phyloP scores from a whole-genome alignment of 2,888 invertebrate species.

The Trichacis sp. region DNA sequence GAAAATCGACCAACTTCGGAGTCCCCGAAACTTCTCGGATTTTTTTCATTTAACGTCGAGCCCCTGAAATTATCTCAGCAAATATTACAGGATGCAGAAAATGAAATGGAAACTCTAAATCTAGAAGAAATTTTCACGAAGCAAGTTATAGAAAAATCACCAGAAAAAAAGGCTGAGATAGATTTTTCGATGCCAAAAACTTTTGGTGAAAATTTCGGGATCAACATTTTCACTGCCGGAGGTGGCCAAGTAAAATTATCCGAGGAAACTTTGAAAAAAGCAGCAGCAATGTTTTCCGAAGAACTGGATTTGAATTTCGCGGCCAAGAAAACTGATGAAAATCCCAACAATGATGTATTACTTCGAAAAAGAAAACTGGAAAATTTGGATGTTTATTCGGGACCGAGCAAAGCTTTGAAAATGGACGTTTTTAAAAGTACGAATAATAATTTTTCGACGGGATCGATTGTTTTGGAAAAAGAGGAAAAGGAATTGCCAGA shows the following conservation, averaged over 20 bases:
- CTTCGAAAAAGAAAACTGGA: neutral
- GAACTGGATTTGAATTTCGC: neutral
- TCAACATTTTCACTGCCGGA: slow-evolving; percentile 32
- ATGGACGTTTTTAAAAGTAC: neutral
- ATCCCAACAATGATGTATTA: neutral
- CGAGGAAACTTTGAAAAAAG: slow-evolving; percentile 62
- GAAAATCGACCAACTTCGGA: too few relatives aligned
- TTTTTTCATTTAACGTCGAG: too few relatives aligned
- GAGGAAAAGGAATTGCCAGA: slow-evolving; percentile 2
- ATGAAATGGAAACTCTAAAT: too few relatives aligned
- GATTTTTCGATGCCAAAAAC: too few relatives aligned
- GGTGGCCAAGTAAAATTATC: slow-evolving; percentile 42
- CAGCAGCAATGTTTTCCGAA: slow-evolving; percentile 42
- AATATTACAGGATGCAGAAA: too few relatives aligned
- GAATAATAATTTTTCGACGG: neutral
- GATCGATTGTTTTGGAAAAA: neutral
- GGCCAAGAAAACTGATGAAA: neutral
- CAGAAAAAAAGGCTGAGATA: too few relatives aligned
- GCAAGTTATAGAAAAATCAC: too few relatives aligned
- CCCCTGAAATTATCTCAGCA: too few relatives aligned
- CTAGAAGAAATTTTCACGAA: too few relatives aligned
- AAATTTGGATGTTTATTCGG: neutral
- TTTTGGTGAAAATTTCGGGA: slow-evolving; percentile 46
- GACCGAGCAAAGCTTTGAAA: neutral
- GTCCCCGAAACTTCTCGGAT: too few relatives aligned